phyloP scores from a whole-genome alignment of 1,140 invertebrate genomes.

The Centruroides vittatus region DNA sequence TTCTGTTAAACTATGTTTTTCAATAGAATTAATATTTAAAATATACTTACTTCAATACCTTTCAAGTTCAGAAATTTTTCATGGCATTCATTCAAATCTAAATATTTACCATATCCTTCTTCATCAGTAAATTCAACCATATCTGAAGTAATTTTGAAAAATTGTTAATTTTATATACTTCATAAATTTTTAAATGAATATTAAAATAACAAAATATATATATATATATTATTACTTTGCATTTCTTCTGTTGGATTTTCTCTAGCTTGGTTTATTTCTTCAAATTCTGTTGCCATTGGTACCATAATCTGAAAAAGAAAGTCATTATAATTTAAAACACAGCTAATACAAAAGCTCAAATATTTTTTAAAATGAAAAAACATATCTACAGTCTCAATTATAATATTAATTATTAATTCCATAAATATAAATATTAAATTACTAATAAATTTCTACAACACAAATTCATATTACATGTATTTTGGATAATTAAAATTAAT shows the following conservation, averaged over 20 bases:
- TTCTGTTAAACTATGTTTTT: too few relatives aligned
- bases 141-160: slow-evolving; percentile 32
- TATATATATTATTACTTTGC: slow-evolving; percentile 30
- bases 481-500: too few relatives aligned
- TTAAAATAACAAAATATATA: slow-evolving; percentile 12
- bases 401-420: too few relatives aligned
- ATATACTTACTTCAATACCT: slow-evolving; percentile 61
- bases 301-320: too few relatives aligned
- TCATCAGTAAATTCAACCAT: slow-evolving; percentile 98
- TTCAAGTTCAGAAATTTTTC: slow-evolving; percentile 94
- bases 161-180: not conserved
- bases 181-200: not conserved
- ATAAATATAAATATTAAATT: too few relatives aligned
- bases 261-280: slow-evolving; percentile 75
- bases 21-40: too few relatives aligned
- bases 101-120: slow-evolving; percentile 97
- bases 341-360: too few relatives aligned
- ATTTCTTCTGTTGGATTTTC: slow-evolving; percentile 73
- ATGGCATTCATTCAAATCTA: slow-evolving; percentile 96
- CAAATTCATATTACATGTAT: too few relatives aligned
- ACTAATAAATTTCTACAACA: too few relatives aligned
- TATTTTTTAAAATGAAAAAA: too few relatives aligned
- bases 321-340: too few relatives aligned
- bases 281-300: slow-evolving; percentile 90
- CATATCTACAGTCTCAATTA: too few relatives aligned